A percentile compares a stretch with the other conserved stretches of the same genome.
Conservation (phyloP, 2,888 invertebrate species). For the Sepioteuthis lessoniana region DNA sequence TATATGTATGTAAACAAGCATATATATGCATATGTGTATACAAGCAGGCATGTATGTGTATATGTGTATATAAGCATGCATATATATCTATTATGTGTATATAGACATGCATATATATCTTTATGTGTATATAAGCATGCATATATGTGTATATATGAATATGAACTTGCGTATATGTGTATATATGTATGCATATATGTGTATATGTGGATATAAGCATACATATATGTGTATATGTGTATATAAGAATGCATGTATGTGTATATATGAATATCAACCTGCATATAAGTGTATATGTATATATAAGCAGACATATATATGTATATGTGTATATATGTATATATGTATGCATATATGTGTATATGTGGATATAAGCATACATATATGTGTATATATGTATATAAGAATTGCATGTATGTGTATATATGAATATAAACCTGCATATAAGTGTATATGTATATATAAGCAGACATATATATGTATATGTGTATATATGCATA, state of each 20-base stretch:
- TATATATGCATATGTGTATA: not conserved
- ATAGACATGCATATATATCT: not conserved
- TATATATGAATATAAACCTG: not conserved
- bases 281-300: not conserved
- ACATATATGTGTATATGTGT: not conserved
- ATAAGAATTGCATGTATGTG: not conserved
- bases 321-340: not conserved
- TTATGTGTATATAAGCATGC: not conserved
- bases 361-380: not conserved
- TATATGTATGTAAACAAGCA: not conserved
- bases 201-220: not conserved
- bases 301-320: not conserved
- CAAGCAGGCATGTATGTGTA: not conserved
- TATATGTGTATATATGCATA: not conserved
- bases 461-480: not conserved
- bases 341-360: not conserved
- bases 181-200: not conserved
- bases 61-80: not conserved
- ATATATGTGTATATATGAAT: not conserved
- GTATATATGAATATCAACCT: not conserved
- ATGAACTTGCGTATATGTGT: not conserved
- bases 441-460: not conserved
- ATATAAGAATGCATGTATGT: not conserved
- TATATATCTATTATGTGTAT: not conserved
- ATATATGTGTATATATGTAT: not conserved